phyloP scores from a whole-genome alignment of 2,113 vertebrate genomes.

The Asarcornis scutulata region DNA sequence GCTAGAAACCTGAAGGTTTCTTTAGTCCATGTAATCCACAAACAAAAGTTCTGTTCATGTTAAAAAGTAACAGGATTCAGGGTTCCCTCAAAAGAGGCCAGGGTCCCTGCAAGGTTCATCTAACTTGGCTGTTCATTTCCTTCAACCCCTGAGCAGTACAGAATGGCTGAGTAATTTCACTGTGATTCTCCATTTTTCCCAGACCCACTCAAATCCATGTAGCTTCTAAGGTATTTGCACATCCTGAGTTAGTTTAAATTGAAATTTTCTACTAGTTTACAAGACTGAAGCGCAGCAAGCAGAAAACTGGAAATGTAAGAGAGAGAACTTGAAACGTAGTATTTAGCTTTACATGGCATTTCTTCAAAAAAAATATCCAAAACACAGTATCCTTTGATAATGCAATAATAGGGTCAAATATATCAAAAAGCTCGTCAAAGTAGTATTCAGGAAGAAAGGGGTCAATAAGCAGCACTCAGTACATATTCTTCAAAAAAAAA shows the following conservation, averaged over 20 bases:
- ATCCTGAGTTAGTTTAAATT: not conserved
- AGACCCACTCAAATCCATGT: not conserved
- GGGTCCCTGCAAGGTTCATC: not conserved
- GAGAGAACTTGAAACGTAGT: not conserved
- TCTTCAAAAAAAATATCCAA: not conserved
- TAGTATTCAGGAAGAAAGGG: not conserved
- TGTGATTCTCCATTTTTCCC: not conserved
- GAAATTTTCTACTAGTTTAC: not conserved
- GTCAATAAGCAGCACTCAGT: not conserved
- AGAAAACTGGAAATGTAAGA: no score
- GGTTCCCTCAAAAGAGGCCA: not conserved
- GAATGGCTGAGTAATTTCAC: not conserved
- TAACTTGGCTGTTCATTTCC: not conserved
- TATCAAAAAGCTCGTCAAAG: not conserved
- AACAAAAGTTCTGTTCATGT: not conserved
- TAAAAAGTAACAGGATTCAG: not conserved
- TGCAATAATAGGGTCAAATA: not conserved
- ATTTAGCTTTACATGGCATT: not conserved
- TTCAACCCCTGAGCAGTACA: not conserved
- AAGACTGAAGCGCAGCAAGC: not conserved
- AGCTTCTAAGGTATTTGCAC: not conserved
- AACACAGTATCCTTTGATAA: not conserved
- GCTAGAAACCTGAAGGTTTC: no score
- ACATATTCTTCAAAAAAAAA: not conserved
- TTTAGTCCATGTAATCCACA: not conserved